Evolutionary conservation across 2,888 invertebrate genomes (phyloP), one percentile per base, ranked within the genome.

Genomic region (Lasius fuliginosus): DNA sequence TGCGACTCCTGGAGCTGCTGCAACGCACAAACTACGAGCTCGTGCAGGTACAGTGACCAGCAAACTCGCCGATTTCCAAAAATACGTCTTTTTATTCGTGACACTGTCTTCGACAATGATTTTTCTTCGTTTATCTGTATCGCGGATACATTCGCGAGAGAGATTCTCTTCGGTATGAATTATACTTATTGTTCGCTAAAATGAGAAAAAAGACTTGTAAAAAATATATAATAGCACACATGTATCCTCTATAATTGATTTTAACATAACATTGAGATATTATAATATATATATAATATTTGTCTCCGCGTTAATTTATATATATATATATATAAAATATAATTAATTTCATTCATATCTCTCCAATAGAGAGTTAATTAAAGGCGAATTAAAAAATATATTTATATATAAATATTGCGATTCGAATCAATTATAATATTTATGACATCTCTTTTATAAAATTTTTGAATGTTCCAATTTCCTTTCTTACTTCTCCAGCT

Each of bases 11-110:
- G 18, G 90, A 94, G 3, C 87, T 95, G 27, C 86, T 92, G 73
- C 88, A 95, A 93, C 93, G 93, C 73, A 96, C 96, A 0, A 96
- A 96, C 0, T 97, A 96, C 90, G 95, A 96, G 3, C 96, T 98
- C 69, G 95, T 96, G 0, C 79, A 81, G 60, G 79, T 81, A 81
- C 3, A 36, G 6, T 5, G 15, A 36, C 12, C 5, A 23, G 5
- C 11, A 33, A 11, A 12, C 4, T 5, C 1, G 5, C 6, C 18
- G 30, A 18, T 27, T 40, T 60, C 6, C 6, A 18, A 64, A 30
- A 1, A 64, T n/a, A 33, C 9, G 0, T 60, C 15, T 1, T 36
- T 18, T 2, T 30, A 18, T 11, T 18, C 3, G 6, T 18, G 18
- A 18, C 49, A 49, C 18, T 49, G 46, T 15, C 15, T 18, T 49